Evolutionary conservation across 1,140 invertebrate species (phyloP).

Genomic region (Nymphalis io): DNA sequence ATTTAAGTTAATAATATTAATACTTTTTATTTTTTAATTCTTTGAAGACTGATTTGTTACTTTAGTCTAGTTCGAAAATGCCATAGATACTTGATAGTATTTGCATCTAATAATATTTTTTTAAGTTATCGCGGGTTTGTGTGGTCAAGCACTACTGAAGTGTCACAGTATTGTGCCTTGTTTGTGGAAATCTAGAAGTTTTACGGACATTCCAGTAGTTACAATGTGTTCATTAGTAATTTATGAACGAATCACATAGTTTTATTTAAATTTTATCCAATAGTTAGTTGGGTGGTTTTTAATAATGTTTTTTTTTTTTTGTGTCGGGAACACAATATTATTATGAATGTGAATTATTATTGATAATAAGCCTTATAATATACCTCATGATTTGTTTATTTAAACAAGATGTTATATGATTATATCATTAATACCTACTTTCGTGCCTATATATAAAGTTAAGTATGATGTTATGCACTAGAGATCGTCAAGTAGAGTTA

Average conservation of each 20-base stretch:
- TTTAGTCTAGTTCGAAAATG: constrained; percentile 80
- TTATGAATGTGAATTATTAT: constrained; percentile 40
- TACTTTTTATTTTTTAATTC: constrained; percentile 74
- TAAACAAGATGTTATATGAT: constrained; percentile 71
- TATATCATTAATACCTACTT: constrained; percentile 66
- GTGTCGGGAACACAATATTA: constrained; percentile 43
- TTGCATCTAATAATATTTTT: constrained; percentile 50
- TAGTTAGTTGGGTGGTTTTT: constrained; percentile 32
- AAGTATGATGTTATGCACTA: constrained; percentile 70
- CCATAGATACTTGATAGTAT: constrained; percentile 75
- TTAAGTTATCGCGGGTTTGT: constrained; percentile 62
- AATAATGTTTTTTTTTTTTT: constrained; percentile 27
- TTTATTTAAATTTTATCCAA: constrained; percentile 31
- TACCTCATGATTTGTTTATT: constrained; percentile 73
- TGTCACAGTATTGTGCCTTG: constrained; percentile 75
- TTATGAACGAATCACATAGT: constrained; percentile 41
- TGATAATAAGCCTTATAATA: constrained; percentile 40
- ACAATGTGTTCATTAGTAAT: constrained; percentile 64
- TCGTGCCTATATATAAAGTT: constrained; percentile 72
- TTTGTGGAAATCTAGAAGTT: constrained; percentile 69
- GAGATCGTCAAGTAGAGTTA: constrained; percentile 59
- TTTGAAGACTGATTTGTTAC: constrained; percentile 80
- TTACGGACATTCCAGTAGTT: constrained; percentile 78
- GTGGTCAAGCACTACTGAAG: constrained; percentile 64
- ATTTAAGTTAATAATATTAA: constrained; percentile 60